These are phyloP conservation scores for Equus quagga DNA, from an alignment of 2,113 vertebrate genomes.

Conservation along the genomic window DNA sequence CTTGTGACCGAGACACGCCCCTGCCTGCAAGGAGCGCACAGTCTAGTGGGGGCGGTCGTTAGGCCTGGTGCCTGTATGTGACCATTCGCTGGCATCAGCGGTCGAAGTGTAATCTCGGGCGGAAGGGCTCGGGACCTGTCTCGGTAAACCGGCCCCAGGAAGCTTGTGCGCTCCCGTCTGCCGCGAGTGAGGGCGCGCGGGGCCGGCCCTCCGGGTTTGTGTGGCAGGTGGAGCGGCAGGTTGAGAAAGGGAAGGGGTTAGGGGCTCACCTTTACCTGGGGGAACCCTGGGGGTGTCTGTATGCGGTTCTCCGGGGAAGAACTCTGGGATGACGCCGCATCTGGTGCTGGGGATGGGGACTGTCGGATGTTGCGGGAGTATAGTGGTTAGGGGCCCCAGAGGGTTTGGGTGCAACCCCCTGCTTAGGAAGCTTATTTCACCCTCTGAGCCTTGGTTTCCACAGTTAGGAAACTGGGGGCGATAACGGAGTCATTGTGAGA, in stretches of 20 bases:
- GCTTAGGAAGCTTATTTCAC: neutral
- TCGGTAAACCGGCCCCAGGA: neutral
- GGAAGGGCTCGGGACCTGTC: neutral
- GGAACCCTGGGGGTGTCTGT: neutral
- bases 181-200: neutral
- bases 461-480: neutral
- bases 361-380: neutral
- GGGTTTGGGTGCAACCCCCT: neutral
- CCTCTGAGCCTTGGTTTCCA: neutral
- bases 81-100: neutral
- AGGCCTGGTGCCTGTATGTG: no score
- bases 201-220: neutral
- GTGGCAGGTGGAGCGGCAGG: neutral
- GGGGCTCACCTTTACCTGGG: no score
- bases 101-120: no score
- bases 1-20: rapidly evolving
- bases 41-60: no score
- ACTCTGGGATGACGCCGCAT: neutral
- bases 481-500: neutral
- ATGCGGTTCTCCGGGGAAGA: neutral
- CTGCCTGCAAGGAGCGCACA: neutral
- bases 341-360: neutral
- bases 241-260: neutral
- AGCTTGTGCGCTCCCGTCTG: neutral
- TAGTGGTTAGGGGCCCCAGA: neutral